These are phyloP conservation scores for Drosophila conformis DNA, from an alignment of 2,888 invertebrate species.

Conservation along the genomic window DNA sequence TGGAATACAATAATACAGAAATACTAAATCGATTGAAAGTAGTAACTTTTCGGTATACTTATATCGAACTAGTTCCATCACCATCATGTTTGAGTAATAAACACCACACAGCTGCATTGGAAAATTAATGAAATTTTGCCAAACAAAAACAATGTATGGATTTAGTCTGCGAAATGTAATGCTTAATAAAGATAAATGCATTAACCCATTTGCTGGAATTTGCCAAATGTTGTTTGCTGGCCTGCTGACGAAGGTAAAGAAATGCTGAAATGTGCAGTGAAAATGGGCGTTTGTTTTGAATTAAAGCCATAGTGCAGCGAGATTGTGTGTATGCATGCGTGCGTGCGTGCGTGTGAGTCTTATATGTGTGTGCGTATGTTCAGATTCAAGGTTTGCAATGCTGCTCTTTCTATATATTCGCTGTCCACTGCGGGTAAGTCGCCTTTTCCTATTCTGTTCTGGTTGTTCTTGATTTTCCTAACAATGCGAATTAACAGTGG, in stretches of 20 bases:
- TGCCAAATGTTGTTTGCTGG: constrained; percentile 22
- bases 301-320: constrained; percentile 38
- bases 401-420: constrained; percentile 29
- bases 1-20: constrained; percentile 9
- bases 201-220: neutral
- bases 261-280: constrained; percentile 22
- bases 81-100: constrained; percentile 33
- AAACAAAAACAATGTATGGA: constrained; percentile 20
- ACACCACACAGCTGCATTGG: constrained; percentile 28
- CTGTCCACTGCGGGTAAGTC: constrained; percentile 44
- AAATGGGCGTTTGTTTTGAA: constrained; percentile 41
- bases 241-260: constrained; percentile 43
- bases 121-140: constrained; percentile 25
- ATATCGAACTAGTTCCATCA: constrained; percentile 22
- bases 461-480: constrained; percentile 25
- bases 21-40: neutral
- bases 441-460: constrained; percentile 1
- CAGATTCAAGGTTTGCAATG: constrained; percentile 35
- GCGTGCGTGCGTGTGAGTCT: constrained; percentile 12
- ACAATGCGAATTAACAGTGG: constrained; percentile 41
- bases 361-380: constrained; percentile 10
- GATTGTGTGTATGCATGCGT: constrained; percentile 10
- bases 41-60: constrained; percentile 11
- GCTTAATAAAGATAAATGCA: constrained; percentile 2
- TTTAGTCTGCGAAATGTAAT: constrained; percentile 10